Conservation (phyloP, 2,797 vertebrate species). For the Gymnodraco acuticeps region DNA sequence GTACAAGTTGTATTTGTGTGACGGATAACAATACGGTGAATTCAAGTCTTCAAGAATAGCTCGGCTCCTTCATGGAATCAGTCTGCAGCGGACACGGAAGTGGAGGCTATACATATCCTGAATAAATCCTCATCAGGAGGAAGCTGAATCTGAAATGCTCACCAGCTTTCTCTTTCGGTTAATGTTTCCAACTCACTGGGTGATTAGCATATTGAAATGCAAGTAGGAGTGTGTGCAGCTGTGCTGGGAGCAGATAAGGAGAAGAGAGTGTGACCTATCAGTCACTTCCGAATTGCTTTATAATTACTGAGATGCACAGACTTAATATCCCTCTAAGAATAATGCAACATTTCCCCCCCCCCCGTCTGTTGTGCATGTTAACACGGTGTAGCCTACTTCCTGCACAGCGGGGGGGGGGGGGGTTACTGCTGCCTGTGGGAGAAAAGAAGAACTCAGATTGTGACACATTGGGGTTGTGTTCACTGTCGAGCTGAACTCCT, state of each 20-base stretch:
- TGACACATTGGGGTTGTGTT: constrained; percentile 81
- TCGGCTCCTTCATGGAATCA: too few species aligned
- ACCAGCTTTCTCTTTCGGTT: constrained; percentile 71
- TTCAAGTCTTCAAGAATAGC: constrained; percentile 4
- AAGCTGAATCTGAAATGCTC: constrained; percentile 74
- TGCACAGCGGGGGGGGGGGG: constrained; percentile 61
- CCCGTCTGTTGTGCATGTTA: constrained; percentile 59
- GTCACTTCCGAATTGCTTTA: constrained; percentile 77
- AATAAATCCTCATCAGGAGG: constrained; percentile 71
- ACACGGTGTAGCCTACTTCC: constrained; percentile 77
- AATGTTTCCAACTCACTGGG: constrained; percentile 76
- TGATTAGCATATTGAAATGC: constrained; percentile 84
- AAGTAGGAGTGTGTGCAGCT: constrained; percentile 77
- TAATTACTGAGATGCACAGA: constrained; percentile 81
- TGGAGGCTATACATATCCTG: constrained; percentile 62
- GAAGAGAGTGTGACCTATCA: constrained; percentile 76
- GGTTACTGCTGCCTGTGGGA: constrained; percentile 59
- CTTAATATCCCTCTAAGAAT: constrained; percentile 78
- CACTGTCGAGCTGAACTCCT: constrained; percentile 47
- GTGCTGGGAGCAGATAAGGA: constrained; percentile 79
- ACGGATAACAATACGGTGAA: constrained; percentile 27
- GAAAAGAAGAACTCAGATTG: constrained; percentile 63
- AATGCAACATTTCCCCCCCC: constrained; percentile 73
- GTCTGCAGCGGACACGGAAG: too few species aligned
- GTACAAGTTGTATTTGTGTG: constrained; percentile 48